Base-by-base conservation (phyloP, 2,888 invertebrate genomes). In the Mesochorus sp. region DNA sequence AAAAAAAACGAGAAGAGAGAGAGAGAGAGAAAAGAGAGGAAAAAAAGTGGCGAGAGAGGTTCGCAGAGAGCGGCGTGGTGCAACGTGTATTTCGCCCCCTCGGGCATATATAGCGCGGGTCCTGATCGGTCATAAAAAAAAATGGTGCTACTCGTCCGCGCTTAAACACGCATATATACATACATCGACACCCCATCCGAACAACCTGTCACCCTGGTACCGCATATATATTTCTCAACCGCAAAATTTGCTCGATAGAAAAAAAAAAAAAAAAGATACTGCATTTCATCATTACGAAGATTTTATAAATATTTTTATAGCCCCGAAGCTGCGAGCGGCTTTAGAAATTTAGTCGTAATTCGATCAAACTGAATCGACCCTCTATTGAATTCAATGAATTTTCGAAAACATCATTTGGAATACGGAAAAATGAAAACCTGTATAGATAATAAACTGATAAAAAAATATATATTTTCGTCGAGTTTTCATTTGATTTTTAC, bases 51-150 rank as follows among this genome's bases (percentile, higher is more conserved):
- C 64, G 68, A 10, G 72, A 70, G 51, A 78, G 70, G 37, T 37
- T 67, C 67, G 67, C 67, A 21, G 59, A 24, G 73, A 72, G 72
- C 73, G 80, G 78, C 76, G 62, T 59, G 57, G 37, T 79, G 78
- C 78, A 74, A 66, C 74, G 78, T 59, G 78, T 51, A 80, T 81
- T 67, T 80, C 77, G 53, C 70, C 84, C 80, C 83, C 84, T 83
- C 84, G 83, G 80, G 82, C 85, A 68, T 62, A 62, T 53, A 62
- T 26, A 81, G 82, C 66, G 37, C 71, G 73, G 80, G 76, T 84
- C 84, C 85, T 83, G 84, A 85, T 83, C 83, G 84, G 87, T 85
- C 83, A 84, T 85, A 82, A 84, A 83, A 84, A 79, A 74, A 84
- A 83, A 84, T 59, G 34, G 76, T 81, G 80, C 82, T 82, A 84